Conservation (phyloP, 2,113 vertebrate genomes). For the Phaethornis superciliosus region DNA sequence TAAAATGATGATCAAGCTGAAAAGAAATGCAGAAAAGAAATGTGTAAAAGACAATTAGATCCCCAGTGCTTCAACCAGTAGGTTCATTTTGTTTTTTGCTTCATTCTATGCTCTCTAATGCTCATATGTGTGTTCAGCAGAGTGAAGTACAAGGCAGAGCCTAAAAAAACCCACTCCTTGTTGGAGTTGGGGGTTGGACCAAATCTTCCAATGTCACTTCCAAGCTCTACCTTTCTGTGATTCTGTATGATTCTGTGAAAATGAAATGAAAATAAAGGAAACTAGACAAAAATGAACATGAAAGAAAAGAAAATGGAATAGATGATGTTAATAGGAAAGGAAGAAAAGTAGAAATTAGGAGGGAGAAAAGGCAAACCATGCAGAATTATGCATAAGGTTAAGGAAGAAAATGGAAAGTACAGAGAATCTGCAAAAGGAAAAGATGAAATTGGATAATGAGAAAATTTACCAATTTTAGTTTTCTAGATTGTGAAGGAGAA, state of each 20-base stretch:
- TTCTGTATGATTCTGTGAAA: neutral
- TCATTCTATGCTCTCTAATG: neutral
- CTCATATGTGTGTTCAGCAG: neutral
- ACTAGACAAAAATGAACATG: neutral
- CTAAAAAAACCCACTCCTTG: neutral
- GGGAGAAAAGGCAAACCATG: neutral
- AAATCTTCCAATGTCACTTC: no score
- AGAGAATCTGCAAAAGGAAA: neutral
- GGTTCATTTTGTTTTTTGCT: neutral
- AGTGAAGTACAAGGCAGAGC: rapidly evolving
- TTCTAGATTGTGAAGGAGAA: neutral
- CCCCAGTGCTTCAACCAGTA: neutral
- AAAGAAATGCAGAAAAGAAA: neutral
- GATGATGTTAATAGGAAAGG: neutral
- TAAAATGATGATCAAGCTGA: rapidly evolving
- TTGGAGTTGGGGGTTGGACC: no score
- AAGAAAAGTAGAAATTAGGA: neutral
- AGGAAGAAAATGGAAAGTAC: neutral
- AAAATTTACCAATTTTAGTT: neutral
- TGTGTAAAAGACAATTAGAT: neutral
- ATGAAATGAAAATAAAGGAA: neutral
- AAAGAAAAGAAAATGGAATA: neutral
- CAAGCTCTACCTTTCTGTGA: no score
- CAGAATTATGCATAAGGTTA: neutral
- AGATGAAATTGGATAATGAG: neutral